phyloP scores from a whole-genome alignment of 1,140 invertebrate genomes.

The Lordiphosa collinella region DNA sequence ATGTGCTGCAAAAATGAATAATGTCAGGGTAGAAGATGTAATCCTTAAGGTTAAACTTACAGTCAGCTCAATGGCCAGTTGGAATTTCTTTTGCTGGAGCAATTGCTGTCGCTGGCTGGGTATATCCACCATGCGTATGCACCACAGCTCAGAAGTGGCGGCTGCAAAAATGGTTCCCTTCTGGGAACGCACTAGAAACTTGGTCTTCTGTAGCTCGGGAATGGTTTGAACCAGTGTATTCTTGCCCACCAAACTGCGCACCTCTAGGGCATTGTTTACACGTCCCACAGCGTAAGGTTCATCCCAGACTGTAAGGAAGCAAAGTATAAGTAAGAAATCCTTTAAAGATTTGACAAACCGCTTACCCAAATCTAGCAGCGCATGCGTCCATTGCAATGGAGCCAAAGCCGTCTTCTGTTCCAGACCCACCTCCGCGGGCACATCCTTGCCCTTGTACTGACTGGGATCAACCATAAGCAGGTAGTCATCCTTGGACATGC shows the following conservation, averaged over 20 bases:
- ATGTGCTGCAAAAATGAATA: conserved; percentile 83
- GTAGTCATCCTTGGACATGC: conserved; percentile 70
- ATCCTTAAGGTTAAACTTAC: conserved; percentile 80
- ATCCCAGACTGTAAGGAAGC: conserved; percentile 87
- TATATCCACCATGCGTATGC: conserved; percentile 88
- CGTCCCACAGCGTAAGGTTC: conserved; percentile 94
- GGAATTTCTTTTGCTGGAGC: conserved; percentile 93
- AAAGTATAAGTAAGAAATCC: neutral
- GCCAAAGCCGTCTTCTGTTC: conserved; percentile 44
- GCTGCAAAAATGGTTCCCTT: conserved; percentile 92
- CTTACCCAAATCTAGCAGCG: conserved; percentile 57
- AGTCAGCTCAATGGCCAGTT: conserved; percentile 95
- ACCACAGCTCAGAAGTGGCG: conserved; percentile 93
- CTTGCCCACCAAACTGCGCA: conserved; percentile 89
- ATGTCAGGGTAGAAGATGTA: neutral
- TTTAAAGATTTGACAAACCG: neutral
- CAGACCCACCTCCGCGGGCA: conserved; percentile 15
- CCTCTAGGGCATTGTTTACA: conserved; percentile 89
- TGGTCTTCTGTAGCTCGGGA: conserved; percentile 85
- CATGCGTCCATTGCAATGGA: conserved; percentile 56
- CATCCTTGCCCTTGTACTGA: conserved; percentile 45
- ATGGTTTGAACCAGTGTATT: conserved; percentile 88
- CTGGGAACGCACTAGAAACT: conserved; percentile 84
- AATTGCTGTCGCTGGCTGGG: conserved; percentile 90
- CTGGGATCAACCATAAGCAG: conserved; percentile 64